phyloP scores from a whole-genome alignment of 1,140 invertebrate genomes.

The Melanaphis sacchari region DNA sequence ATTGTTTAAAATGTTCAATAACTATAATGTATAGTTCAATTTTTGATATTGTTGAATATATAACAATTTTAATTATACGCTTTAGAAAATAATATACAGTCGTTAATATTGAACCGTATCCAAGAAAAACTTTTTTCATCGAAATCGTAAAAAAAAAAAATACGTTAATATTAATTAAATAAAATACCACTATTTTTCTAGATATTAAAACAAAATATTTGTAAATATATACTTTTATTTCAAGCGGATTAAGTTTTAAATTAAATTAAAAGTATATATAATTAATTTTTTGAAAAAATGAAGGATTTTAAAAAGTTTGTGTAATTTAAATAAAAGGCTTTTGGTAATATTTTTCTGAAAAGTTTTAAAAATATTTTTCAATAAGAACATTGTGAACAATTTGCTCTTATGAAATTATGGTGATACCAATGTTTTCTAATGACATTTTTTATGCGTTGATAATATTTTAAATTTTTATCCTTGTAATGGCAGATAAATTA shows the following conservation, averaged over 20 bases:
- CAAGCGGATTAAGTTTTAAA: not conserved
- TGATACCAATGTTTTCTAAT: not conserved
- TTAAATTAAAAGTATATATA: constrained; percentile 39
- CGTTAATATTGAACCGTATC: not conserved
- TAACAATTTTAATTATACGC: not conserved
- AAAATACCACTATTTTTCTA: constrained; percentile 1
- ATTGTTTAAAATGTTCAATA: not conserved
- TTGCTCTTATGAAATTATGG: not conserved
- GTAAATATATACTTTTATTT: constrained; percentile 6
- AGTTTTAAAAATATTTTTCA: not conserved
- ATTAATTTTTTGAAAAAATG: constrained; percentile 23
- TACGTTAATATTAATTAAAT: constrained; percentile 9
- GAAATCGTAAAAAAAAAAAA: not conserved
- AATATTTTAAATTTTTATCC: not conserved
- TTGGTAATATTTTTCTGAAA: not conserved
- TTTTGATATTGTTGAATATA: not conserved
- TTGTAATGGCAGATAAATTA: not conserved
- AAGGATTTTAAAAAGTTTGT: constrained; percentile 1
- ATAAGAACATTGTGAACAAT: not conserved
- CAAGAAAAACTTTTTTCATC: not conserved
- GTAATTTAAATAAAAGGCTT: not conserved
- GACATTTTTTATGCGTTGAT: not conserved
- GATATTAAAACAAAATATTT: not conserved
- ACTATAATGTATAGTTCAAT: not conserved
- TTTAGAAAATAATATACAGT: not conserved